Percentiles rank a stretch among this genome's conserved stretches.
Conservation (phyloP, 1,140 invertebrate genomes). For the Pseudachorutes palmiensis region DNA sequence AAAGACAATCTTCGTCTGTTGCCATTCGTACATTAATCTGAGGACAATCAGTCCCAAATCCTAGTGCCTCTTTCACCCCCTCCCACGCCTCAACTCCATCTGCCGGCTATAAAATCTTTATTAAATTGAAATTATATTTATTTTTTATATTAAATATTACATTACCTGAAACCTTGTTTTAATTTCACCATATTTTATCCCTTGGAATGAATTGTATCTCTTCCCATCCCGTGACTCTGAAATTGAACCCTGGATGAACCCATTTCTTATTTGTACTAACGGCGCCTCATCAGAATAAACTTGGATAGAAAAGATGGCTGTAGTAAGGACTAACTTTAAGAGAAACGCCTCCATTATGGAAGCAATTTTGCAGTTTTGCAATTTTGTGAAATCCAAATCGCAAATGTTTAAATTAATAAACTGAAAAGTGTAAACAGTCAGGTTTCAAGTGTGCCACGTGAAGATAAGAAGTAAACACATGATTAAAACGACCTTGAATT, state of each 20-base stretch:
- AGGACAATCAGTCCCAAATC: not conserved
- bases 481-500: no score
- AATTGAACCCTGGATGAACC: not conserved
- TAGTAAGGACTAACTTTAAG: no score
- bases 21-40: not conserved
- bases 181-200: not conserved
- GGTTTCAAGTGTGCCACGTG: no score
- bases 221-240: not conserved
- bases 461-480: no score
- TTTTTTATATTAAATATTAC: not conserved
- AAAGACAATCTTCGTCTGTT: not conserved
- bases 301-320: no score
- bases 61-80: not conserved
- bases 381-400: no score
- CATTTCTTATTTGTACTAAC: not conserved
- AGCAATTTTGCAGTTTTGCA: no score
- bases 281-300: no score
- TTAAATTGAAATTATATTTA: not conserved
- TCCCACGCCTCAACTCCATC: not conserved
- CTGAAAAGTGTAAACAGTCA: no score
- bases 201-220: not conserved
- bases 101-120: not conserved
- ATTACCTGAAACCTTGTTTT: slow-evolving; percentile 5
- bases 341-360: no score
- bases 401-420: no score